phyloP scores from a whole-genome alignment of 2,888 invertebrate species.

The Drosophila lacicola region DNA sequence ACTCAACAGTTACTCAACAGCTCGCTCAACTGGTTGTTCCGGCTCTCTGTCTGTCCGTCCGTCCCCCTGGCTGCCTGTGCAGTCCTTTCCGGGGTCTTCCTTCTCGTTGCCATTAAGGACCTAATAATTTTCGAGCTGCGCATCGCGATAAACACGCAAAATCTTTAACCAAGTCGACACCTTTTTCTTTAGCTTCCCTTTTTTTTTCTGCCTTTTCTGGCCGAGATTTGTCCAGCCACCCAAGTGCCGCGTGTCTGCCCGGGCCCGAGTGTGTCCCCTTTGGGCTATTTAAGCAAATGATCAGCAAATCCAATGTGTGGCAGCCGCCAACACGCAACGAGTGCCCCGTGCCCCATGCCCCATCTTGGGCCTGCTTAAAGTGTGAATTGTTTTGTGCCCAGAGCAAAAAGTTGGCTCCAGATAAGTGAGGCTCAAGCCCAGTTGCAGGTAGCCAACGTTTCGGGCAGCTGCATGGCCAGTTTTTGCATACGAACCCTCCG shows the following conservation, averaged over 20 bases:
- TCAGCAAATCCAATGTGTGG: constrained; percentile 44
- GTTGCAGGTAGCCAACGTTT: constrained; percentile 60
- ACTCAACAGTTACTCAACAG: too few relatives aligned
- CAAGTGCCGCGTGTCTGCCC: constrained; percentile 34
- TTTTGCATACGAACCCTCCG: constrained; percentile 68
- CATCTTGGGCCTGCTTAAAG: constrained; percentile 34
- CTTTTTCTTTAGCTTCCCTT: constrained; percentile 3
- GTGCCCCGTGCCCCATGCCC: neutral
- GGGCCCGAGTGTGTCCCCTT: constrained; percentile 51
- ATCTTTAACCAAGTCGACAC: constrained; percentile 21
- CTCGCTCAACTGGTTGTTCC: too few relatives aligned
- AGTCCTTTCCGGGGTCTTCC: neutral
- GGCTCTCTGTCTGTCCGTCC: too few relatives aligned
- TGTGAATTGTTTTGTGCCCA: constrained; percentile 80
- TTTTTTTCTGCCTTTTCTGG: constrained; percentile 4
- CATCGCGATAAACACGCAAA: constrained; percentile 80
- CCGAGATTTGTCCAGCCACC: constrained; percentile 72
- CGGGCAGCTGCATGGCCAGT: constrained; percentile 46
- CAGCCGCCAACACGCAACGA: constrained; percentile 70
- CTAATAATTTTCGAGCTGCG: constrained; percentile 56
- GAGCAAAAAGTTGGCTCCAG: constrained; percentile 56
- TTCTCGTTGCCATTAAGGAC: constrained; percentile 45
- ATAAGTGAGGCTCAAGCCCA: constrained; percentile 58
- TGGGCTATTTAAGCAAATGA: constrained; percentile 81
- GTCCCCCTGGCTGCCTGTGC: neutral